These are phyloP conservation scores for Drosophila borborema DNA, from an alignment of 2,888 invertebrate species.

Conservation along the genomic window DNA sequence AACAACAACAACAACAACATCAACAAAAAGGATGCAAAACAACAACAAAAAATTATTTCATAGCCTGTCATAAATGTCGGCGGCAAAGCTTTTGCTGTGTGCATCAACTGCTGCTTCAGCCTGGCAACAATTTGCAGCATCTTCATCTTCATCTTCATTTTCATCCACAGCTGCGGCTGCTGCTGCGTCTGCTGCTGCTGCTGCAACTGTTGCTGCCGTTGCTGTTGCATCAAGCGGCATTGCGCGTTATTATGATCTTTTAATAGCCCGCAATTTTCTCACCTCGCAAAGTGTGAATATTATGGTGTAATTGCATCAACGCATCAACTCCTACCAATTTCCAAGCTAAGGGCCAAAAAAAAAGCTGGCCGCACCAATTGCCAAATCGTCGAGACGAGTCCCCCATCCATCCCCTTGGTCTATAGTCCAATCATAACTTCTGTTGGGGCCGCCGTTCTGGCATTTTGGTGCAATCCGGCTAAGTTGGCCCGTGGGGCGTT, in stretches of 20 bases:
- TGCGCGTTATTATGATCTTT: slow-evolving; percentile 85
- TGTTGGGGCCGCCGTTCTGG: slow-evolving; percentile 64
- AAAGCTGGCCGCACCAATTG: slow-evolving; percentile 74
- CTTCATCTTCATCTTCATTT: slow-evolving; percentile 75
- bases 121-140: slow-evolving; percentile 74
- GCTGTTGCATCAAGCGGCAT: slow-evolving; percentile 46
- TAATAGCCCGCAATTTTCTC: slow-evolving; percentile 86
- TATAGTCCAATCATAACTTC: slow-evolving; percentile 69
- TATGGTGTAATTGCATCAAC: slow-evolving; percentile 86
- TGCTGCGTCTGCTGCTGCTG: slow-evolving; percentile 5
- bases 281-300: slow-evolving; percentile 86
- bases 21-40: slow-evolving; percentile 9
- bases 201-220: slow-evolving; percentile 7
- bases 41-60: slow-evolving; percentile 62
- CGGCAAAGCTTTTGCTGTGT: slow-evolving; percentile 58
- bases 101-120: slow-evolving; percentile 21
- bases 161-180: slow-evolving; percentile 20
- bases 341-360: slow-evolving; percentile 75
- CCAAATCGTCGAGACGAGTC: slow-evolving; percentile 56
- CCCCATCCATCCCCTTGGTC: background rate
- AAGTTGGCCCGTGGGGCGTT: slow-evolving; percentile 69
- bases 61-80: slow-evolving; percentile 79
- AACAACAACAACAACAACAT: no score
- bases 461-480: slow-evolving; percentile 29
- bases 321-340: slow-evolving; percentile 85